Base-by-base conservation (phyloP, 2,797 vertebrate genomes). In the Diglossa cyanea region DNA sequence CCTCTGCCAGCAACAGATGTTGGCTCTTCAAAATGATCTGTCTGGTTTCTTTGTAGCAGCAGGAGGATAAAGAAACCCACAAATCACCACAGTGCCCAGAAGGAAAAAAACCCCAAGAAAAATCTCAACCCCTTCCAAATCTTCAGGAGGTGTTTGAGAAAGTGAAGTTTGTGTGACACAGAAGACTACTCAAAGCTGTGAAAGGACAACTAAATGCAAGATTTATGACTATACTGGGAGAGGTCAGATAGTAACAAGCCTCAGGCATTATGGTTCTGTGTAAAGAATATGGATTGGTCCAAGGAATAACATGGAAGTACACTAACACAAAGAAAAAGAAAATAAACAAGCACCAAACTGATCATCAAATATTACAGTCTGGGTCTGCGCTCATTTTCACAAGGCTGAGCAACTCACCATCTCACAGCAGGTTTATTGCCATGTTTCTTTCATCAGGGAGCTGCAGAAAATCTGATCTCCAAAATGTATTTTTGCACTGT, bases 361-460 rank as follows among this genome's bases (percentile, higher is more conserved):
- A 86, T 92, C 30, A 87, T 95, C 81, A 95, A 80, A 79, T 42
- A 77, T 91, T 83, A 82, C 47, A 68, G 61, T 88, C 58, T 1
- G 2, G 35, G 75, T 89, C 54, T 81, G 51, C 75, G 60, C 61
- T 85, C 39, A 55, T 72, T 93, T 93, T 84, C 67, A 58, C 45
- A n/a, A 23, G 62, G 65, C 47, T 68, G 68, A 95, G 68, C 57
- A 74, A 6, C 54, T 66, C 71, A 71, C 53, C 42, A n/a, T 74
- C 86, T 92, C 88, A 80, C 88, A 94, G 86, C 83, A 89, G 65
- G 84, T 35, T 91, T 89, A 86, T 74, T 95, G 92, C 42, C 11
- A 13, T 61, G 53, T 85, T 85, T 91, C 68, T 57, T 82, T 65
- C 61, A 72, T 63, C 57, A 85, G 53, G 57, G 71, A 93, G 35